Conservation (phyloP, 1,140 invertebrate species). For the Ips nitidus region DNA sequence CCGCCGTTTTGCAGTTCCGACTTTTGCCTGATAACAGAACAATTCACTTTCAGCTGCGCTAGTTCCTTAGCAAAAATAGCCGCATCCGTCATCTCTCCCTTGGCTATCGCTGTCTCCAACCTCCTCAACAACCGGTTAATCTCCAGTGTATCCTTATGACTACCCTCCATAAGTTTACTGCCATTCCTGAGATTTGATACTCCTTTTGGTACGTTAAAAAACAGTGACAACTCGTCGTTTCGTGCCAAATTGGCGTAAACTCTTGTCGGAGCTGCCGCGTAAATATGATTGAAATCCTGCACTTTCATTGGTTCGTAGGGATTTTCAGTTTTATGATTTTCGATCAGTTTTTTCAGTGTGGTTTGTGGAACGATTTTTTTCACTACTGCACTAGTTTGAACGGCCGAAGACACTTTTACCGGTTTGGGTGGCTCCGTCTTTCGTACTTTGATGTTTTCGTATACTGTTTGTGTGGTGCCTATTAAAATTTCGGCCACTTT, state of each 20-base stretch:
- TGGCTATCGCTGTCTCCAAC: slow-evolving; percentile 68
- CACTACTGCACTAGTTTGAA: slow-evolving; percentile 44
- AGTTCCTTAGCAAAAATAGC: slow-evolving; percentile 69
- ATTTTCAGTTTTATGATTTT: slow-evolving; percentile 36
- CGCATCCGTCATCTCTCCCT: slow-evolving; percentile 67
- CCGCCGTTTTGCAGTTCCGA: neutral
- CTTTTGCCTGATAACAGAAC: slow-evolving; percentile 62
- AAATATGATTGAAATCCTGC: slow-evolving; percentile 52
- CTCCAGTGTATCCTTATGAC: slow-evolving; percentile 56
- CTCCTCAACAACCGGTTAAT: slow-evolving; percentile 65
- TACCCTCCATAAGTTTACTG: slow-evolving; percentile 6
- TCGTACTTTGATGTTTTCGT: slow-evolving; percentile 50
- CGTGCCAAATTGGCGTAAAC: slow-evolving; percentile 49
- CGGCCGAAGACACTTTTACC: slow-evolving; percentile 45
- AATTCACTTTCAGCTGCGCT: slow-evolving; percentile 67
- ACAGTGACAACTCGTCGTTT: slow-evolving; percentile 45
- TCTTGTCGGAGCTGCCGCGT: slow-evolving; percentile 37
- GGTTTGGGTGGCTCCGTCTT: slow-evolving; percentile 44
- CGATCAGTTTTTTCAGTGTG: slow-evolving; percentile 36
- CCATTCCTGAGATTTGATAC: slow-evolving; percentile 2
- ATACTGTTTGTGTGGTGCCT: slow-evolving; percentile 44
- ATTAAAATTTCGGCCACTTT: slow-evolving; percentile 44
- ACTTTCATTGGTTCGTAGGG: slow-evolving; percentile 48
- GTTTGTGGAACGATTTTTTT: slow-evolving; percentile 35
- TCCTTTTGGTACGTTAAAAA: slow-evolving; percentile 52